phyloP scores from a whole-genome alignment of 2,797 vertebrate species.

The Syngnathus acus region DNA sequence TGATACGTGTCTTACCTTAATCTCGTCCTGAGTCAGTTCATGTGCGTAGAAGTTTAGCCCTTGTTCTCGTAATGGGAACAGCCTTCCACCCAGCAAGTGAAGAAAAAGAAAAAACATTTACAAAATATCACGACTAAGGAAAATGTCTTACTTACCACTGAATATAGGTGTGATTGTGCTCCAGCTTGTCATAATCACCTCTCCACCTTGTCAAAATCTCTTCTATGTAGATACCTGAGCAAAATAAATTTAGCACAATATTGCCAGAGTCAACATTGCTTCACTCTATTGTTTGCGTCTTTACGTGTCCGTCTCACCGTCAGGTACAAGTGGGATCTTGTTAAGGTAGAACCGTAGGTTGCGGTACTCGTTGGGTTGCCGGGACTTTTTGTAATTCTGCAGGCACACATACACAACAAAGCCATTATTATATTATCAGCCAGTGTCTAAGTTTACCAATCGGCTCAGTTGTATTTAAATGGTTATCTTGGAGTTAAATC shows the following conservation, averaged over 20 bases:
- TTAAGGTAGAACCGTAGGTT: constrained; percentile 98
- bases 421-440: too few relatives aligned
- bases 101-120: neutral
- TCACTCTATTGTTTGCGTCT: neutral
- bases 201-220: constrained; percentile 96
- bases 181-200: constrained; percentile 94
- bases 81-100: constrained; percentile 64
- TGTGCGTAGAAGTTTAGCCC: constrained; percentile 98
- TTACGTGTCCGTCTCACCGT: constrained; percentile 66
- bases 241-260: too few relatives aligned
- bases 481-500: too few relatives aligned
- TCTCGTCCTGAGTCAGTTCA: constrained; percentile 97
- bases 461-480: too few relatives aligned
- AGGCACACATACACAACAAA: constrained; percentile 40
- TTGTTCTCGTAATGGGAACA: constrained; percentile 96
- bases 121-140: neutral
- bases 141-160: constrained; percentile 79
- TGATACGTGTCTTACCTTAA: constrained; percentile 78
- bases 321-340: constrained; percentile 93
- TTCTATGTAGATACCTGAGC: constrained; percentile 85
- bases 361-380: constrained; percentile 84
- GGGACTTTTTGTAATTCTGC: constrained; percentile 87
- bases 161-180: constrained; percentile 98
- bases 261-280: neutral
- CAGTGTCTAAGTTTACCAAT: too few relatives aligned